phyloP scores from a whole-genome alignment of 2,888 invertebrate genomes.

The Hypena proboscidalis region DNA sequence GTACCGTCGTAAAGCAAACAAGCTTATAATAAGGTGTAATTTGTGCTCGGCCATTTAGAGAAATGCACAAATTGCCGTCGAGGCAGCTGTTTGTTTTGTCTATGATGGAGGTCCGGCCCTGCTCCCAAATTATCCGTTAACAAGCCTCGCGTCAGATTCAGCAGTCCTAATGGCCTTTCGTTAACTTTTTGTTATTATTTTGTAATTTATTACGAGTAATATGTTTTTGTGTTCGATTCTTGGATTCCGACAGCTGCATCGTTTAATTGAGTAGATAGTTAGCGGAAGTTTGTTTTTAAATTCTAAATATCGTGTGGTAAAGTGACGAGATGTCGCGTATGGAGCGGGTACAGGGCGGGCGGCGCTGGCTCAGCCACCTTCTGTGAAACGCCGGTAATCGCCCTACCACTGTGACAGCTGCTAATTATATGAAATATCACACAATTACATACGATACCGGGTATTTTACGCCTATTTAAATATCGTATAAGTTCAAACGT shows the following conservation, averaged over 20 bases:
- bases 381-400: slow-evolving; percentile 17
- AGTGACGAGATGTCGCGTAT: slow-evolving; percentile 5
- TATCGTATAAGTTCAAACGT: slow-evolving; percentile 1
- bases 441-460: slow-evolving; percentile 20
- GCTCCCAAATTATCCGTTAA: slow-evolving; percentile 82
- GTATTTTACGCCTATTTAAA: slow-evolving; percentile 11
- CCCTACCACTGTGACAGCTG: slow-evolving; percentile 38
- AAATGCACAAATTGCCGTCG: slow-evolving; percentile 82
- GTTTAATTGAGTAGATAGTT: slow-evolving; percentile 65
- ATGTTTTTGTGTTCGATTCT: slow-evolving; percentile 71
- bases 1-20: slow-evolving; percentile 85
- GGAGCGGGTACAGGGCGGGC: slow-evolving; percentile 14
- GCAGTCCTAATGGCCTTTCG: slow-evolving; percentile 85
- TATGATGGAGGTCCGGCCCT: slow-evolving; percentile 82
- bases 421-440: slow-evolving; percentile 30
- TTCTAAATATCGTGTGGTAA: slow-evolving; percentile 17
- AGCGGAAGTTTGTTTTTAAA: slow-evolving; percentile 28
- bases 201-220: slow-evolving; percentile 80
- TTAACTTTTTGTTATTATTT: slow-evolving; percentile 81
- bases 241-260: slow-evolving; percentile 73
- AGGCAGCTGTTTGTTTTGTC: slow-evolving; percentile 85
- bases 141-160: slow-evolving; percentile 85
- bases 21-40: slow-evolving; percentile 86
- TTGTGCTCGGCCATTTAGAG: slow-evolving; percentile 85
- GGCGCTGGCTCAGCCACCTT: slow-evolving; percentile 7